Evolutionary conservation across 2,888 invertebrate genomes (phyloP).

Genomic region (Drosophila hamatofila): DNA sequence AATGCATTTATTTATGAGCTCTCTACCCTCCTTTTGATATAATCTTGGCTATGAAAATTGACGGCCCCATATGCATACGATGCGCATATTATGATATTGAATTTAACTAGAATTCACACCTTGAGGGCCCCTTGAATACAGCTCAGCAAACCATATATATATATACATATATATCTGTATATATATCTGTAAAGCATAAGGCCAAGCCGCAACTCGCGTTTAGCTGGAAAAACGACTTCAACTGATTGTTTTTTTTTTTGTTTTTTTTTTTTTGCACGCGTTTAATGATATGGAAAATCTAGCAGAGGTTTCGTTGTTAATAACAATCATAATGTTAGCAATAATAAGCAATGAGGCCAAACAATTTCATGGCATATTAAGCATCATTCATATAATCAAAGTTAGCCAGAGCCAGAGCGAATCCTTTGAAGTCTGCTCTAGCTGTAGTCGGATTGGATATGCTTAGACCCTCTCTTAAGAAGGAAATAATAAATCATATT

Average conservation of each 20-base stretch:
- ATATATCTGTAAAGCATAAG: slow-evolving; percentile 1
- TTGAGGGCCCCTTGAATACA: slow-evolving; percentile 43
- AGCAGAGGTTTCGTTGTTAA: slow-evolving; percentile 2
- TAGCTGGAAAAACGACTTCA: slow-evolving; percentile 16
- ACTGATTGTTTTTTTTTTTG: not conserved
- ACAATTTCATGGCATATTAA: slow-evolving; percentile 16
- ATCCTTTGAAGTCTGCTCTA: slow-evolving; percentile 7
- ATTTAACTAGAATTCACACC: slow-evolving; percentile 81
- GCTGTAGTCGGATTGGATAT: not conserved
- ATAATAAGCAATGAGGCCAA: slow-evolving; percentile 13
- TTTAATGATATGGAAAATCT: slow-evolving; percentile 36
- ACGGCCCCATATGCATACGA: slow-evolving; percentile 75
- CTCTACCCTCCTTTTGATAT: slow-evolving; percentile 56
- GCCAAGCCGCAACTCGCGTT: slow-evolving; percentile 30
- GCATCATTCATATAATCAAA: slow-evolving; percentile 10
- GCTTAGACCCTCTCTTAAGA: slow-evolving; percentile 8
- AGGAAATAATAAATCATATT: slow-evolving; percentile 21
- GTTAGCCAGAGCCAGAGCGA: not conserved
- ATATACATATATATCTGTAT: not conserved
- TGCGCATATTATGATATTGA: slow-evolving; percentile 73
- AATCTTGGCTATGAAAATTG: slow-evolving; percentile 68
- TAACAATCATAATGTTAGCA: slow-evolving; percentile 13
- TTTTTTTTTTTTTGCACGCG: not conserved
- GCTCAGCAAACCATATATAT: not conserved
- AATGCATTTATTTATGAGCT: slow-evolving; percentile 81